Percentiles rank a stretch among this genome's conserved stretches.
Conservation (phyloP, 2,113 vertebrate species). For the Smithornis capensis region DNA sequence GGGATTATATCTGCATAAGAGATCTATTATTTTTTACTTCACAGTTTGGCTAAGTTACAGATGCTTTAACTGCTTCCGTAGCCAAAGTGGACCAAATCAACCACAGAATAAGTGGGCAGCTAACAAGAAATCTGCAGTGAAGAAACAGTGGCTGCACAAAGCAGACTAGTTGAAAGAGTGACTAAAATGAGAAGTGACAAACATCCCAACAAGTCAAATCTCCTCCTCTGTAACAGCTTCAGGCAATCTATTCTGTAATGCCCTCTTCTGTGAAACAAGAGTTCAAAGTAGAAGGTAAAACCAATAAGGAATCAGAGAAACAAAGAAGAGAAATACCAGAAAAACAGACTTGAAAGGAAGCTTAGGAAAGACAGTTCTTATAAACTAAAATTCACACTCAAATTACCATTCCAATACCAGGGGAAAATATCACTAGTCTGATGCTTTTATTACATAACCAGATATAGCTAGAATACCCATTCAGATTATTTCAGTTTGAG, state of each 20-base stretch:
- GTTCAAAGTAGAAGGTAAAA: background rate
- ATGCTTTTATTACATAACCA: background rate
- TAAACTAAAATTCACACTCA: background rate
- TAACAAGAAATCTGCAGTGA: background rate
- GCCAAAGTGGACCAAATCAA: fast-evolving
- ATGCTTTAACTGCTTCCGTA: background rate
- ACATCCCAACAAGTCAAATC: background rate
- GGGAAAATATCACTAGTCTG: background rate
- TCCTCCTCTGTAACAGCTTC: background rate
- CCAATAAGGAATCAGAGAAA: background rate
- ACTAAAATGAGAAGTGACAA: background rate
- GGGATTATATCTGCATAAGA: background rate
- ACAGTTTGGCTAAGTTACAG: background rate
- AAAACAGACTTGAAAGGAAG: background rate
- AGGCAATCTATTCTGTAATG: background rate
- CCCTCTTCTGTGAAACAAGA: background rate
- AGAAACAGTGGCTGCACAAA: background rate
- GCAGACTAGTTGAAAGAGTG: background rate
- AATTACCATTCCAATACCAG: background rate
- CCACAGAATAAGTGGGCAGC: background rate
- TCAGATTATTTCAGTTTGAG: background rate
- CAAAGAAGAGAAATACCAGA: background rate
- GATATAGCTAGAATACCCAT: background rate
- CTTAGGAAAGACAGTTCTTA: background rate
- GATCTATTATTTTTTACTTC: background rate